Evolutionary conservation across 2,113 vertebrate genomes (phyloP).

Genomic region (Labeo catla): DNA sequence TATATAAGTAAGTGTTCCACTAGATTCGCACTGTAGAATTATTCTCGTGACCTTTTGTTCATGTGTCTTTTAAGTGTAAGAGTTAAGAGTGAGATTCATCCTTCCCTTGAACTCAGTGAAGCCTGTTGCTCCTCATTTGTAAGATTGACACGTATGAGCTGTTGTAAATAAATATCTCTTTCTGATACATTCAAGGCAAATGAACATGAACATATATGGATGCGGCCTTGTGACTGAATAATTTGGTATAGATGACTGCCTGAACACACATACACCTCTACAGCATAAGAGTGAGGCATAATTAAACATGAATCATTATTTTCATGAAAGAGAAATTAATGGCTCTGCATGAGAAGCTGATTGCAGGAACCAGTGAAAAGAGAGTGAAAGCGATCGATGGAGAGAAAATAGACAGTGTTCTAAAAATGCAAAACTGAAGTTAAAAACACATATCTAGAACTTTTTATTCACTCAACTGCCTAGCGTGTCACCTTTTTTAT

Average conservation of each 20-base stretch:
- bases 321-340: constrained; percentile 58
- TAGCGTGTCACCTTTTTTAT: background rate
- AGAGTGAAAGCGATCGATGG: background rate
- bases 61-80: background rate
- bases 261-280: constrained; percentile 48
- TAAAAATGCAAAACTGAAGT: background rate
- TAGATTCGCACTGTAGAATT: background rate
- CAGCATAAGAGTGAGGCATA: constrained; percentile 59
- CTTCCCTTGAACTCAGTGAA: background rate
- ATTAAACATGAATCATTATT: constrained; percentile 69
- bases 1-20: background rate
- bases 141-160: background rate
- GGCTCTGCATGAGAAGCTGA: constrained; percentile 32
- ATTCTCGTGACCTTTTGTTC: background rate
- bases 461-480: background rate
- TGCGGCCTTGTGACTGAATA: background rate
- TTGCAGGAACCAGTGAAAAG: constrained; percentile 51
- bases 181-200: constrained; percentile 34
- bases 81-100: background rate
- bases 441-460: background rate
- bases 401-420: background rate
- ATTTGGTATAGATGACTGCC: constrained; percentile 29
- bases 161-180: background rate
- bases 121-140: background rate
- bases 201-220: background rate